phyloP scores from a whole-genome alignment of 2,888 invertebrate species.

The Agapostemon virescens region DNA sequence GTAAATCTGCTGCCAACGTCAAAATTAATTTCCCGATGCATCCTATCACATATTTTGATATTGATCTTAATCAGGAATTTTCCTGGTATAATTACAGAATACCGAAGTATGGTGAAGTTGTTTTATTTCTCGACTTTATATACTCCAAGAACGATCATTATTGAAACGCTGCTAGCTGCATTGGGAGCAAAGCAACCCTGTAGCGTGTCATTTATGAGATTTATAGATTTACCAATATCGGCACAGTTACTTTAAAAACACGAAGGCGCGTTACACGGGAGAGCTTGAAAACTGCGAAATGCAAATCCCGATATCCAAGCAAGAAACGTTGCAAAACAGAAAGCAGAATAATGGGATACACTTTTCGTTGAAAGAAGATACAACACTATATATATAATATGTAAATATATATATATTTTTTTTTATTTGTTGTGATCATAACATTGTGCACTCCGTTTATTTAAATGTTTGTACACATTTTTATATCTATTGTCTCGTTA shows the following conservation, averaged over 20 bases:
- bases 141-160: slow-evolving; percentile 2
- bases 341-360: background rate
- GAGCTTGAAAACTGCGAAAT: slow-evolving; percentile 2
- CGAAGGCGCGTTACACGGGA: background rate
- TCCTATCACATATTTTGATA: too few relatives aligned
- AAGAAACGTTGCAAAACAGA: background rate
- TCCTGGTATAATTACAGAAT: background rate
- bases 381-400: background rate
- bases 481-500: background rate
- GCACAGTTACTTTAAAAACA: background rate
- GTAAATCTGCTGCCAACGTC: too few relatives aligned
- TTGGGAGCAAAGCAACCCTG: background rate
- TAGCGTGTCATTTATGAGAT: slow-evolving; percentile 27
- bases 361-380: background rate
- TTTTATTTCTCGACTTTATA: background rate
- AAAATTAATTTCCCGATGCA: too few relatives aligned
- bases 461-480: background rate
- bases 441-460: background rate
- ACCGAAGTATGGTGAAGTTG: background rate
- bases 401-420: background rate
- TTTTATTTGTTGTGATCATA: background rate
- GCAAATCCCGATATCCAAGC: background rate
- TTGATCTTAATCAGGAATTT: too few relatives aligned
- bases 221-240: slow-evolving; percentile 28
- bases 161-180: background rate